Base-by-base conservation (phyloP, 2,888 invertebrate genomes). In the Caenorhabditis panamensis region DNA sequence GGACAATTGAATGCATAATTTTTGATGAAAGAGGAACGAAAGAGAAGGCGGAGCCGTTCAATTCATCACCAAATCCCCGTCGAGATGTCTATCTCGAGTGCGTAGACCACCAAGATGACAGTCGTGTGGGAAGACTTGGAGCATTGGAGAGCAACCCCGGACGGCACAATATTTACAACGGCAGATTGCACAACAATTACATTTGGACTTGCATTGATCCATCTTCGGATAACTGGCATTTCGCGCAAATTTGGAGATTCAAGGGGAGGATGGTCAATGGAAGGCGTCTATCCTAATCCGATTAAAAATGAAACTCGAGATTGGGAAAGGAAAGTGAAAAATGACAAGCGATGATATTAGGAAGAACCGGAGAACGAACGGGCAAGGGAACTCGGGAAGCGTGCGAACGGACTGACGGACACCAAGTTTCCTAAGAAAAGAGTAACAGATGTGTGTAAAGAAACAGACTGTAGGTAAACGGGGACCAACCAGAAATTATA, bases 41-140 rank as follows among this genome's bases (percentile, higher is more conserved):
- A 18, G 49, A 59, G 58, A n/a, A 76, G 76, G 67, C 68, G 67
- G 76, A 75, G 75, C 75, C 47, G 63, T 76, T 76, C 76, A 76
- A 76, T 76, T 76, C 76, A 76, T 76, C 76, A 68, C 68, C 56
- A 51, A 49, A 51, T 76, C 63, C 59, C 41, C 75, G 44, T 61
- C 64, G 66, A 78, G 78, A 78, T 78, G 78, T 61, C 64, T 78
- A 78, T 78, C 78, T 78, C 66, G 78, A 78, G 78, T 78, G 78
- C 66, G 20, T 41, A 41, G 26, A 37, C 20, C 63, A 61, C 49
- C 51, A 66, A 61, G 66, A 66, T 75, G 75, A 75, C 75, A 75
- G 75, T 73, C 73, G 47, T 49, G 59, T 61, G 69, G 20, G 22
- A 44, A 54, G 36, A 66, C 49, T 53, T 54, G 41, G 44, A 41